A percentile compares a stretch with the other conserved stretches of the same genome.
These are phyloP conservation scores for Hipposideros armiger DNA, from an alignment of 2,113 vertebrate species.

Conservation along the genomic window DNA sequence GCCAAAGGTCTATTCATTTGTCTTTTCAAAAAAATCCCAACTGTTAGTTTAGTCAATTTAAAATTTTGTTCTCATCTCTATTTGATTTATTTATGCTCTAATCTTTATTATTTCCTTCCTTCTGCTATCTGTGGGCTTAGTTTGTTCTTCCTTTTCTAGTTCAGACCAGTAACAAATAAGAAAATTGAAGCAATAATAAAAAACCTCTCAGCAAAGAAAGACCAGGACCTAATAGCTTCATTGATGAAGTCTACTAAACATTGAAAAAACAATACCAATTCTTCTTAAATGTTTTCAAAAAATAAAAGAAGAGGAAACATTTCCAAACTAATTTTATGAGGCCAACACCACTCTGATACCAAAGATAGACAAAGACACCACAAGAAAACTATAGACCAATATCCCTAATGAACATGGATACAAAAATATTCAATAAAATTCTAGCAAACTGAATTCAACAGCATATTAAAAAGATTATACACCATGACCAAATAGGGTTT, in stretches of 20 bases:
- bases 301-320: not conserved
- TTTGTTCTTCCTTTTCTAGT: constrained; percentile 15
- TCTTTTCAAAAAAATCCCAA: not conserved
- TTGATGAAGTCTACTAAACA: not conserved
- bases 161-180: not conserved
- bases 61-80: not conserved
- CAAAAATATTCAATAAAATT: not conserved
- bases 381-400: not conserved
- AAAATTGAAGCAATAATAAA: not conserved
- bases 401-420: not conserved
- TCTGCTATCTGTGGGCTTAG: not conserved
- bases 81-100: not conserved
- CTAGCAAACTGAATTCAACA: not conserved
- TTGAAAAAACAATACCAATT: not conserved
- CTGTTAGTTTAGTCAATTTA: not conserved
- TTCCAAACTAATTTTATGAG: not conserved
- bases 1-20: not conserved
- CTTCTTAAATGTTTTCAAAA: not conserved
- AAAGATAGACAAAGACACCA: not conserved
- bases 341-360: not conserved
- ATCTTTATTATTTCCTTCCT: constrained; percentile 19
- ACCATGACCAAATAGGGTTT: not conserved
- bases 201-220: not conserved
- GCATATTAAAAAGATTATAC: not conserved
- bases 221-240: not conserved